Evolutionary conservation across 2,888 invertebrate genomes (phyloP).

Genomic region (Habrosyne pyritoides): DNA sequence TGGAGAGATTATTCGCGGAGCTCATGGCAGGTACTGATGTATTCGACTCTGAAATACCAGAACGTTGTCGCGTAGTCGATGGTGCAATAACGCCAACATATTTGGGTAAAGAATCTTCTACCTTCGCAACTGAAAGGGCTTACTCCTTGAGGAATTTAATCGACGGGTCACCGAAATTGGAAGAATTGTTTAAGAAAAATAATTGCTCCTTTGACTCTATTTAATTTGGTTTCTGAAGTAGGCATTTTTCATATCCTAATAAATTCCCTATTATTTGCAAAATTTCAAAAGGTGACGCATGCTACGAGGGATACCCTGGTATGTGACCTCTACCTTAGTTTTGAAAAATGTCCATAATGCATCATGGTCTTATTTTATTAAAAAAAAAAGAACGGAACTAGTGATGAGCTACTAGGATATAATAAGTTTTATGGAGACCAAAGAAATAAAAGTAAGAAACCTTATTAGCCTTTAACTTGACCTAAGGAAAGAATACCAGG

Average conservation of each 20-base stretch:
- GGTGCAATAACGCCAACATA: slow-evolving; percentile 37
- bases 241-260: not conserved
- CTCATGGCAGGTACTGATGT: slow-evolving; percentile 24
- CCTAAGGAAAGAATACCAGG: too few species aligned
- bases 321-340: too few species aligned
- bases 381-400: too few species aligned
- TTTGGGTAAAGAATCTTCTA: slow-evolving; percentile 28
- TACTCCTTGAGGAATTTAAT: slow-evolving; percentile 50
- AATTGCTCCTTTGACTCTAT: slow-evolving; percentile 34
- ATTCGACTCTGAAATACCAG: slow-evolving; percentile 14
- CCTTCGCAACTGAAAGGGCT: slow-evolving; percentile 55
- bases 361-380: too few species aligned
- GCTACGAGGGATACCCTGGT: not conserved
- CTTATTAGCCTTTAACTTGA: too few species aligned
- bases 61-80: slow-evolving; percentile 27
- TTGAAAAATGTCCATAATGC: too few species aligned
- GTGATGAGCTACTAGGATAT: too few species aligned
- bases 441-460: too few species aligned
- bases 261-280: not conserved
- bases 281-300: too few species aligned
- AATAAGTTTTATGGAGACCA: too few species aligned
- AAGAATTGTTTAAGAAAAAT: slow-evolving; percentile 59
- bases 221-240: not conserved
- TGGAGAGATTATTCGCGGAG: slow-evolving; percentile 38
- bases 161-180: slow-evolving; percentile 47